Percentiles rank a stretch among this genome's conserved stretches.
These are phyloP conservation scores for Axis porcinus DNA, from an alignment of 2,113 vertebrate species.

Conservation along the genomic window DNA sequence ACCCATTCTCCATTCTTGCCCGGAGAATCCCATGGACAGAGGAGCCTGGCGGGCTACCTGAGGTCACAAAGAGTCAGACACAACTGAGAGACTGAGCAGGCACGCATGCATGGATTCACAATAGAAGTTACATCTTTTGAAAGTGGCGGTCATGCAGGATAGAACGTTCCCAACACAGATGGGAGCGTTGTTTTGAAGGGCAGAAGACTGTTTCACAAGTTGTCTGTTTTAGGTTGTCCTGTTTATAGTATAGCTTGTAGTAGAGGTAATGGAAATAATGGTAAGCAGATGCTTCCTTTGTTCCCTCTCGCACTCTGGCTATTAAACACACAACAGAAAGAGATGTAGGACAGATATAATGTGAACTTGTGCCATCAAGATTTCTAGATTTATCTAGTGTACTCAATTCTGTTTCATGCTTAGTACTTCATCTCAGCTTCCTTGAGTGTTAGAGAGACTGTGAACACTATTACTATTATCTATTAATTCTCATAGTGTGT, in stretches of 20 bases:
- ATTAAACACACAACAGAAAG: neutral
- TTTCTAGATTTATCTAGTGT: neutral
- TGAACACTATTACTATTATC: neutral
- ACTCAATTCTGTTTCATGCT: neutral
- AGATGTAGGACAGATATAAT: neutral
- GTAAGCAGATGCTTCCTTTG: slow-evolving; percentile 18
- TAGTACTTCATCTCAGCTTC: neutral
- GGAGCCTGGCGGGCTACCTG: neutral
- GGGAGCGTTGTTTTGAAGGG: neutral
- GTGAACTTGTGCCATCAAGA: neutral
- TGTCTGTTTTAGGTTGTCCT: neutral
- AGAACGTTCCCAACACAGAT: neutral
- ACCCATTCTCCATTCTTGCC: neutral
- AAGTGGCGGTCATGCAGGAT: neutral
- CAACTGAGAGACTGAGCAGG: neutral
- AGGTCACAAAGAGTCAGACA: neutral
- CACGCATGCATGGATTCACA: neutral
- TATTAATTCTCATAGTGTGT: neutral
- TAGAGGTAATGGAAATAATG: neutral
- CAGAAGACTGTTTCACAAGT: neutral
- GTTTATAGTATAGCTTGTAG: neutral
- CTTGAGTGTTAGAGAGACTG: neutral
- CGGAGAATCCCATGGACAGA: neutral
- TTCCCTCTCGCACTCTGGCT: slow-evolving; percentile 28
- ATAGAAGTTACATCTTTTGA: slow-evolving; percentile 20